These are phyloP conservation scores for Hippoglossus hippoglossus DNA, from an alignment of 2,797 vertebrate genomes.

Conservation along the genomic window DNA sequence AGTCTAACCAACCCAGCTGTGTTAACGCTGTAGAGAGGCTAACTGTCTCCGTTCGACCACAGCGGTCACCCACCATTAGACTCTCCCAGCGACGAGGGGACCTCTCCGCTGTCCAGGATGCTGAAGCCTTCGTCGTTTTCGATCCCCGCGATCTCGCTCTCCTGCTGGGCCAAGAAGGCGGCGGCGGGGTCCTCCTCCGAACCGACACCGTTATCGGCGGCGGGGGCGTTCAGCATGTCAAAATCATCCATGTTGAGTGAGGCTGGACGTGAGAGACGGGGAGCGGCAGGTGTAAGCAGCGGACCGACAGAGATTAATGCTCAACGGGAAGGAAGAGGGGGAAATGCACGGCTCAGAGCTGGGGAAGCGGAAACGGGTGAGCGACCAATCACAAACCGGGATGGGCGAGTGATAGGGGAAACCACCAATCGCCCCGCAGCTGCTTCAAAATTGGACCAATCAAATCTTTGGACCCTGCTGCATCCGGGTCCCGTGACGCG, in stretches of 20 bases:
- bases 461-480: conserved; percentile 11
- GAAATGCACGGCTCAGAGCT: neutral
- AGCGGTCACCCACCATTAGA: conserved; percentile 59
- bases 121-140: conserved; percentile 95
- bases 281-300: conserved; percentile 46
- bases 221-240: conserved; percentile 84
- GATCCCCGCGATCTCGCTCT: conserved; percentile 95
- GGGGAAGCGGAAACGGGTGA: conserved; percentile 57
- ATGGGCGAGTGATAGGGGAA: conserved; percentile 25
- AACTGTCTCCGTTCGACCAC: neutral
- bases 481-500: conserved; percentile 67
- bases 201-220: conserved; percentile 84
- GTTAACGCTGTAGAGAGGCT: neutral
- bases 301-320: conserved; percentile 48
- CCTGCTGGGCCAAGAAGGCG: conserved; percentile 94
- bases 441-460: conserved; percentile 61
- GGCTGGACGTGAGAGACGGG: conserved; percentile 2
- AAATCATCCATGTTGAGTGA: conserved; percentile 84
- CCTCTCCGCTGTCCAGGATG: conserved; percentile 93
- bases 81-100: conserved; percentile 84
- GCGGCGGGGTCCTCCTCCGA: conserved; percentile 93
- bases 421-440: conserved; percentile 26
- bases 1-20: accelerated
- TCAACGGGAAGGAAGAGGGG: conserved; percentile 56
- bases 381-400: conserved; percentile 63